phyloP scores from a whole-genome alignment of 2,797 vertebrate species.

The Siniperca undulata region DNA sequence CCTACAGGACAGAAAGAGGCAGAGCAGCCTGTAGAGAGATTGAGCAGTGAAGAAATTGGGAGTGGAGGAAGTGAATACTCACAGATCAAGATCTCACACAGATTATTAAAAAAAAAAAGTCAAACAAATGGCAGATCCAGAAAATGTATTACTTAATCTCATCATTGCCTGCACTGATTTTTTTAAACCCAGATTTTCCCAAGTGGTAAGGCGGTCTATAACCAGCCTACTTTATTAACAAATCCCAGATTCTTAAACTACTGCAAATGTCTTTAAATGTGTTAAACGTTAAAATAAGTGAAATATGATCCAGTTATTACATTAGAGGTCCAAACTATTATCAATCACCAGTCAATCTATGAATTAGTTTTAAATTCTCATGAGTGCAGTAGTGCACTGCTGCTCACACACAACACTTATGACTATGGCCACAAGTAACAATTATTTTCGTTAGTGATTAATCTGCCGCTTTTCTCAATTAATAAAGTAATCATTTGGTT shows the following conservation, averaged over 20 bases:
- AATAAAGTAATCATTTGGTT: neutral
- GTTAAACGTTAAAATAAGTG: neutral
- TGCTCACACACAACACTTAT: neutral
- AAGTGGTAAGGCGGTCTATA: neutral
- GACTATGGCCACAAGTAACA: neutral
- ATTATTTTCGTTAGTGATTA: neutral
- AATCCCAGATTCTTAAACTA: neutral
- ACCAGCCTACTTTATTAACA: neutral
- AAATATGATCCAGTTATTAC: neutral
- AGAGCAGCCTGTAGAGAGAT: constrained; percentile 43
- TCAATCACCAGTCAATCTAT: neutral
- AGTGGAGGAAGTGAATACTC: neutral
- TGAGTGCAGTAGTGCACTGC: neutral
- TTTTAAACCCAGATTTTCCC: neutral
- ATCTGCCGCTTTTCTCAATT: neutral
- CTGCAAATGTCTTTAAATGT: neutral
- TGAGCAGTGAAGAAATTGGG: neutral
- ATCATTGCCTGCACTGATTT: neutral
- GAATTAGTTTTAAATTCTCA: neutral
- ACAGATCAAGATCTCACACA: constrained; percentile 1
- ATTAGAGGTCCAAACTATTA: neutral
- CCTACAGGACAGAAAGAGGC: constrained; percentile 70
- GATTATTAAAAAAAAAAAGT: constrained; percentile 6
- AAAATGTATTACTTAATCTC: neutral
- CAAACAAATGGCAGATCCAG: neutral